These are phyloP conservation scores for Falco rusticolus DNA, from an alignment of 2,797 vertebrate genomes.

Conservation along the genomic window DNA sequence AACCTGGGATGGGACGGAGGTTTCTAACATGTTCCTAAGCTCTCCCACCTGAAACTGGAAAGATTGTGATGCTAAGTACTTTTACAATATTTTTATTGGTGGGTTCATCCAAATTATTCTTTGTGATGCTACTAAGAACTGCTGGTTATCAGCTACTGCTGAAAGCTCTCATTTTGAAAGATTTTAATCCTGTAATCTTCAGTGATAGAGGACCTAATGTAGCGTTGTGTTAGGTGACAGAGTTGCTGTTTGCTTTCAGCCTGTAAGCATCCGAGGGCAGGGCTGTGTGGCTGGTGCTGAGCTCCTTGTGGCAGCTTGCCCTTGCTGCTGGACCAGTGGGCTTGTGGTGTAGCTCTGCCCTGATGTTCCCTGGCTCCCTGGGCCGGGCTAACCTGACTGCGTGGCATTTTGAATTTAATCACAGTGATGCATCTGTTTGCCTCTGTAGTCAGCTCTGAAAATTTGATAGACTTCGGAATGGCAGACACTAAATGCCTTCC, in stretches of 20 bases:
- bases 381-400: no score
- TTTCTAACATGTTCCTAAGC: neutral
- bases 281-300: neutral
- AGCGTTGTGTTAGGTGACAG: rapidly evolving
- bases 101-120: neutral
- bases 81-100: neutral
- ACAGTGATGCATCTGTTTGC: neutral
- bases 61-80: neutral
- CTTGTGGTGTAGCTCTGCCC: neutral
- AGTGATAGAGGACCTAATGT: neutral
- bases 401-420: neutral
- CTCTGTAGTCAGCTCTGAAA: neutral
- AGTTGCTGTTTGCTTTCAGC: neutral
- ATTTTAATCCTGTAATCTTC: neutral
- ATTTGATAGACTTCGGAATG: neutral
- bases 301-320: neutral
- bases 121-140: neutral
- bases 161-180: neutral
- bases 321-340: neutral
- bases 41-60: neutral
- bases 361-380: neutral
- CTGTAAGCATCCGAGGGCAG: neutral
- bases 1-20: neutral
- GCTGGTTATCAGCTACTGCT: neutral
- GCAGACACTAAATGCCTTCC: neutral